Evolutionary conservation across 2,113 vertebrate species (phyloP).

Genomic region (Cyphomyrus discorhynchus): DNA sequence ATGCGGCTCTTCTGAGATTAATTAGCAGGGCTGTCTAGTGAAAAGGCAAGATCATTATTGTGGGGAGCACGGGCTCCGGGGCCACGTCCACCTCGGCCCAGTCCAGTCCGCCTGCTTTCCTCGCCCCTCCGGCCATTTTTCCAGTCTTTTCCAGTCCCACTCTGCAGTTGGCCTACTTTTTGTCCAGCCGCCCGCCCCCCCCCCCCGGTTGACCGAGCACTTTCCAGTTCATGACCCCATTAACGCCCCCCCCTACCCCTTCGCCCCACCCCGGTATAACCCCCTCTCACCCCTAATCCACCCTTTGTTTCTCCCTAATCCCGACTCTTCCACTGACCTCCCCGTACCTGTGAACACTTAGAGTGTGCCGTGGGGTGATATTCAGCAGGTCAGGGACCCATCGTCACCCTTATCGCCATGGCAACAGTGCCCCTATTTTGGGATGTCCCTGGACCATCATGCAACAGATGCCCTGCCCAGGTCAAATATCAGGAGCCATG

Average conservation of each 20-base stretch:
- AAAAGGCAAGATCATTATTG: conserved; percentile 26
- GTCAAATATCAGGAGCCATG: not conserved
- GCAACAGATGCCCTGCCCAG: not conserved
- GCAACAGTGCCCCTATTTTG: not conserved
- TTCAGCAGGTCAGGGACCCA: not conserved
- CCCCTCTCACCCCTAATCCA: conserved; percentile 8
- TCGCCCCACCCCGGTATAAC: not conserved
- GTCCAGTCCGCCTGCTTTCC: not conserved
- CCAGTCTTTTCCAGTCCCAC: not conserved
- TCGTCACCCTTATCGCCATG: not conserved
- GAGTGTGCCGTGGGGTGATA: not conserved
- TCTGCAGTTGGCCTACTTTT: not conserved
- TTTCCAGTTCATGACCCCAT: not conserved
- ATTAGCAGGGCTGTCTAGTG: conserved; percentile 28
- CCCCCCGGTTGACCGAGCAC: not conserved
- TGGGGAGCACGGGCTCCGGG: not conserved
- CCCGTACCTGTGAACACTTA: conserved; percentile 2
- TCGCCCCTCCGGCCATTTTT: not conserved
- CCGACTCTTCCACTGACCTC: not conserved
- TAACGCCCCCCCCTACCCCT: not conserved
- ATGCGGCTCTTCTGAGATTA: conserved; percentile 21
- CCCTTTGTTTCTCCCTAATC: conserved; percentile 24
- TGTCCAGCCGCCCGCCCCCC: not conserved
- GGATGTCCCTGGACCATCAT: not conserved
- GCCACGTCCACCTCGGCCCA: too few relatives aligned